A percentile compares a stretch with the other conserved stretches of the same genome.
Evolutionary conservation across 92 coral and sea anemone species (phyloP).

Genomic region (Phenganax subtilis): DNA sequence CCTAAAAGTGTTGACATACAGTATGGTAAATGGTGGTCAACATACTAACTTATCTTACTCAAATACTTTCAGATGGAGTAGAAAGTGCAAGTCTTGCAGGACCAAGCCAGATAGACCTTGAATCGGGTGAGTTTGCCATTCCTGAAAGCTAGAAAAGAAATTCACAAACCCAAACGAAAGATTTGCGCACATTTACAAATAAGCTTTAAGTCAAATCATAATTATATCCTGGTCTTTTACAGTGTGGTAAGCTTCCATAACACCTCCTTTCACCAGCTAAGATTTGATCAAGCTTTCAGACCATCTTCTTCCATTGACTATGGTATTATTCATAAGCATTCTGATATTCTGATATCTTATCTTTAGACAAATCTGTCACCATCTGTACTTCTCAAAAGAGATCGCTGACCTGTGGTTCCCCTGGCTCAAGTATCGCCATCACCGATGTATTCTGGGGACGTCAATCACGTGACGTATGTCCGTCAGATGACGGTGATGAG

Average conservation of each 20-base stretch:
- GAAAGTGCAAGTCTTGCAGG: constrained; percentile 45
- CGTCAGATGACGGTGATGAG: constrained; percentile 96
- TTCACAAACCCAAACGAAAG: neutral
- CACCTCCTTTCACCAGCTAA: too few species aligned
- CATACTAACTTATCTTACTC: too few species aligned
- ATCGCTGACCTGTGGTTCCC: constrained; percentile 76
- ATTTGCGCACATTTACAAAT: neutral
- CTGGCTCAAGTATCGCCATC: constrained; percentile 92
- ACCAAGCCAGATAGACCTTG: constrained; percentile 83
- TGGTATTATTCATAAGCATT: neutral
- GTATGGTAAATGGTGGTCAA: too few species aligned
- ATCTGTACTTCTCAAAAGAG: constrained; percentile 73
- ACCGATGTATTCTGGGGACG: constrained; percentile 97
- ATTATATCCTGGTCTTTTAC: too few species aligned
- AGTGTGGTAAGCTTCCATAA: too few species aligned
- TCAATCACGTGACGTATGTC: constrained; percentile 71
- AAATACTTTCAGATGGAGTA: constrained; percentile 5
- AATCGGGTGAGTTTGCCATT: constrained; percentile 57
- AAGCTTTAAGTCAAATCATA: too few species aligned
- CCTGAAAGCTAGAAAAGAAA: neutral
- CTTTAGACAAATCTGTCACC: constrained; percentile 67
- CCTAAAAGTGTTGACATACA: too few species aligned
- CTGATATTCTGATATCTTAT: neutral
- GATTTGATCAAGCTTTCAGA: neutral
- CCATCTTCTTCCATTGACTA: neutral